These are phyloP conservation scores for Pelmatolapia mariae DNA, from an alignment of 2,113 vertebrate species.

Conservation along the genomic window DNA sequence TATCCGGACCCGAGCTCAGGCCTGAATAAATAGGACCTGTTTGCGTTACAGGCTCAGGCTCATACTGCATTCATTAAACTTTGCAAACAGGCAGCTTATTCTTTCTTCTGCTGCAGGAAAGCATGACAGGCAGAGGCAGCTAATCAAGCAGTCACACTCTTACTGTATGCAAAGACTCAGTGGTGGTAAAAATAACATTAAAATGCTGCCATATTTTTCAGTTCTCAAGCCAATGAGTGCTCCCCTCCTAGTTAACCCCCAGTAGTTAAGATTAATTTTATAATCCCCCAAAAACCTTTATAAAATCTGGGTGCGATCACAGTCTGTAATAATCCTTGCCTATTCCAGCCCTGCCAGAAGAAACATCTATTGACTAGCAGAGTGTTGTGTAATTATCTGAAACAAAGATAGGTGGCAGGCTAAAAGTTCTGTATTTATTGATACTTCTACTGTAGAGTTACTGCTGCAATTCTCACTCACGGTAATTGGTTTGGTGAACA, in stretches of 20 bases:
- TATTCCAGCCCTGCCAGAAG: neutral
- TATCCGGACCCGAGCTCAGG: neutral
- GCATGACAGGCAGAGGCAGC: neutral
- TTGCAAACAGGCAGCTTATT: neutral
- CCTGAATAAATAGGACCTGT: neutral
- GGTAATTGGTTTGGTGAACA: constrained; percentile 46
- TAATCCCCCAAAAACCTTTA: neutral
- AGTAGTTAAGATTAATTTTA: neutral
- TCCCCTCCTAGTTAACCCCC: neutral
- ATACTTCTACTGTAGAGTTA: neutral
- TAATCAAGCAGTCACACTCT: neutral
- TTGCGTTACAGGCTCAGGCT: neutral
- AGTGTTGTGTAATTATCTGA: neutral
- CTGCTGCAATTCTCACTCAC: neutral
- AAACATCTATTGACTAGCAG: neutral
- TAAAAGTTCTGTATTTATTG: neutral
- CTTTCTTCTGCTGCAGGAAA: neutral
- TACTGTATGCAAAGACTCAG: neutral
- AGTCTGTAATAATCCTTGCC: neutral
- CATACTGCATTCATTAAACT: neutral
- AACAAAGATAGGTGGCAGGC: neutral
- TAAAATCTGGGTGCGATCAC: neutral
- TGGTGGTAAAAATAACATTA: neutral
- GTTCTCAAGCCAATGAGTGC: neutral
- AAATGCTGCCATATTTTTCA: neutral